phyloP scores from a whole-genome alignment of 2,888 invertebrate genomes.

The Acanthosepion pharaonis region DNA sequence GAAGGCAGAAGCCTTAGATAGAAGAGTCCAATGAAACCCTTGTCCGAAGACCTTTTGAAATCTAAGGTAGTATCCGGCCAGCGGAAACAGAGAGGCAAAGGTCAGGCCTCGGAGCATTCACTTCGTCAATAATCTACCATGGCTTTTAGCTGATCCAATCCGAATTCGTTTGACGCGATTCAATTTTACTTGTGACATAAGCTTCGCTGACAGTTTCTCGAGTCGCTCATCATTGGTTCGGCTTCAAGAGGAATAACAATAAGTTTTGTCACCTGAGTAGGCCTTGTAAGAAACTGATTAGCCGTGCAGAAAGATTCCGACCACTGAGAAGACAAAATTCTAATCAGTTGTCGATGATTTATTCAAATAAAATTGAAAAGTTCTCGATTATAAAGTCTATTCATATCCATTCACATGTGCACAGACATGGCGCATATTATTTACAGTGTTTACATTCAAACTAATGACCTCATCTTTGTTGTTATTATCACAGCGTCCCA shows the following conservation, averaged over 20 bases:
- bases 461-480: too few species aligned
- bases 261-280: background rate
- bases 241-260: too few species aligned
- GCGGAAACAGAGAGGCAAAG: background rate
- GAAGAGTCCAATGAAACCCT: background rate
- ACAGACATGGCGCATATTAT: too few species aligned
- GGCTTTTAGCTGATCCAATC: slow-evolving; percentile 12
- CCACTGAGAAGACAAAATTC: background rate
- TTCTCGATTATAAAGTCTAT: background rate
- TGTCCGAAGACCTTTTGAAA: slow-evolving; percentile 33
- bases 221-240: background rate
- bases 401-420: too few species aligned
- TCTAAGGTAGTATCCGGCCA: background rate
- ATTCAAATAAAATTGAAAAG: background rate
- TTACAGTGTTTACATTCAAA: too few species aligned
- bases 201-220: background rate
- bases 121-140: background rate
- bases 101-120: background rate
- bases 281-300: background rate
- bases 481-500: too few species aligned
- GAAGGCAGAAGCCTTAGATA: background rate
- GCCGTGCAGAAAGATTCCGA: background rate
- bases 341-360: background rate
- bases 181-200: background rate
- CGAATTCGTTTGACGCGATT: background rate